phyloP scores from a whole-genome alignment of 2,113 vertebrate genomes.

The Corythoichthys intestinalis region DNA sequence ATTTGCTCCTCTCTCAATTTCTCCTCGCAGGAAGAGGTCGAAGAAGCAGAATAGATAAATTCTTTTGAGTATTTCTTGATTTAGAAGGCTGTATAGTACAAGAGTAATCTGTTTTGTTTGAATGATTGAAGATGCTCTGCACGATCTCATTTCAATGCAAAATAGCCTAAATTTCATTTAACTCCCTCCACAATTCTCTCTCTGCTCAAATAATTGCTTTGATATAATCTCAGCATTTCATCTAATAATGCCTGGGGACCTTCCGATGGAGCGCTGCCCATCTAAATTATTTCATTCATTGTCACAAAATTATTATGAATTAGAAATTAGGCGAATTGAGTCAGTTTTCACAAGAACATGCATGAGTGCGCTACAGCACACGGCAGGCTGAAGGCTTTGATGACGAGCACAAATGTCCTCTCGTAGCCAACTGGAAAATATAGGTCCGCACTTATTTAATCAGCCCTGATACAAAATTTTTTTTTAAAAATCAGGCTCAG shows the following conservation, averaged over 20 bases:
- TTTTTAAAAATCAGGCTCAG: too few species aligned
- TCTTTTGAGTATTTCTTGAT: conserved; percentile 29
- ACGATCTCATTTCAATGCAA: conserved; percentile 43
- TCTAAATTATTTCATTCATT: not conserved
- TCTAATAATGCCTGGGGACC: conserved; percentile 44
- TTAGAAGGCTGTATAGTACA: conserved; percentile 20
- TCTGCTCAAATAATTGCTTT: conserved; percentile 58
- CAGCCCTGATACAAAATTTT: too few species aligned
- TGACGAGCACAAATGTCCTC: too few species aligned
- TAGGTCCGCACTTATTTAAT: too few species aligned
- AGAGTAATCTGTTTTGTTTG: conserved; percentile 37
- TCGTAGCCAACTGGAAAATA: too few species aligned
- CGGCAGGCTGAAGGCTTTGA: too few species aligned
- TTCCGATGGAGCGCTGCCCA: conserved; percentile 13
- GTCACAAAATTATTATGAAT: not conserved
- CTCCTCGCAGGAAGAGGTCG: conserved; percentile 1
- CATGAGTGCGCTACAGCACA: not conserved
- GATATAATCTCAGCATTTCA: conserved; percentile 51
- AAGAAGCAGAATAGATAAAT: conserved; percentile 28
- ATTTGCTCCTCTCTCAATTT: conserved; percentile 37
- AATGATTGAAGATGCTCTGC: conserved; percentile 30
- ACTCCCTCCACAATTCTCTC: conserved; percentile 15
- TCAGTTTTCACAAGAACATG: not conserved
- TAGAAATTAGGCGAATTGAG: not conserved
- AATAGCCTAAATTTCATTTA: conserved; percentile 31